Conservation (phyloP, 2,113 vertebrate genomes). For the Centropristis striata region DNA sequence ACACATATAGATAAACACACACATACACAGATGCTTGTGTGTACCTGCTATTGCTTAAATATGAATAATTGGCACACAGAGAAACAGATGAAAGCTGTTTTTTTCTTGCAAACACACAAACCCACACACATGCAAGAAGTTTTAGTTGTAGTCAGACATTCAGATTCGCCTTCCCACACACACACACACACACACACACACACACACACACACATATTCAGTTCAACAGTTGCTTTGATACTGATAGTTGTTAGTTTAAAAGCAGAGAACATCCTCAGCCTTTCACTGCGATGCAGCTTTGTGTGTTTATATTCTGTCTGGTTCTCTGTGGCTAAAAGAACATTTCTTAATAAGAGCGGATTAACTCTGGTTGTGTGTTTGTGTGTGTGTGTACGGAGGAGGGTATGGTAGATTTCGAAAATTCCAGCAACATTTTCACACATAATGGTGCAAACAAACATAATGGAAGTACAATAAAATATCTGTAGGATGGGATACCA, state of each 20-base stretch:
- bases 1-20: not conserved
- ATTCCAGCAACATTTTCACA: conserved; percentile 8
- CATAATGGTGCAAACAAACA: conserved; percentile 28
- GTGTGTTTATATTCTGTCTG: conserved; percentile 25
- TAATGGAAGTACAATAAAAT: conserved; percentile 14
- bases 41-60: conserved; percentile 42
- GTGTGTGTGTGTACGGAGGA: too few species aligned
- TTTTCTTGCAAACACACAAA: conserved; percentile 24
- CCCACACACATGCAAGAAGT: conserved; percentile 1
- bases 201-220: not conserved
- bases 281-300: conserved; percentile 32
- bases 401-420: too few species aligned
- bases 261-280: conserved; percentile 25
- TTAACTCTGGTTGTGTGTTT: conserved; percentile 49
- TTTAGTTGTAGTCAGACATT: conserved; percentile 5
- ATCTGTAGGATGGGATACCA: conserved; percentile 27
- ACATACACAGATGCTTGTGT: conserved; percentile 33
- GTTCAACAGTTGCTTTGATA: conserved; percentile 46
- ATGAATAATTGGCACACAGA: conserved; percentile 55
- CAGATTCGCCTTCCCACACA: not conserved
- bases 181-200: not conserved
- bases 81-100: conserved; percentile 16
- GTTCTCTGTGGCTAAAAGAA: conserved; percentile 10
- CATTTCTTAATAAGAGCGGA: conserved; percentile 50
- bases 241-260: conserved; percentile 38